Percentiles rank a stretch among this genome's conserved stretches.
Evolutionary conservation across 2,113 vertebrate genomes (phyloP).

Genomic region (Pyxicephalus adspersus): DNA sequence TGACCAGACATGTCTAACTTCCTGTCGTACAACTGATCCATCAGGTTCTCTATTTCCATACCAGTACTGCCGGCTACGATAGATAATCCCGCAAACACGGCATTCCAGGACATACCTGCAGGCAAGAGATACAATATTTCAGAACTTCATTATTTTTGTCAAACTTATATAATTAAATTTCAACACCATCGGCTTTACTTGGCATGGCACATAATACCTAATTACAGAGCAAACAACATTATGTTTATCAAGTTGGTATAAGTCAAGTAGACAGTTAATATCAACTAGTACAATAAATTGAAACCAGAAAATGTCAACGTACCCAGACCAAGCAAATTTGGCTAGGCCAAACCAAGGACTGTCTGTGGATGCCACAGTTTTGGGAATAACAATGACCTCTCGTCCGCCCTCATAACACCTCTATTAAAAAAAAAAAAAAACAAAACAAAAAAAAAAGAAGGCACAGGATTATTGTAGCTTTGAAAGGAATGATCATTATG

Average conservation of each 20-base stretch:
- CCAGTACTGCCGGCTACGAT: slow-evolving; percentile 83
- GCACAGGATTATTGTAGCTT: no score
- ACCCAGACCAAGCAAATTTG: slow-evolving; percentile 84
- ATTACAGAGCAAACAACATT: no score
- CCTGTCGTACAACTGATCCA: slow-evolving; percentile 74
- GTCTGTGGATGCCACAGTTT: slow-evolving; percentile 77
- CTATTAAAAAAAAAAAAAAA: slow-evolving; percentile 61
- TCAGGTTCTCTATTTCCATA: slow-evolving; percentile 81
- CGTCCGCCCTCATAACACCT: slow-evolving; percentile 78
- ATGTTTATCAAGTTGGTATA: no score
- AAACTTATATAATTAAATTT: no score
- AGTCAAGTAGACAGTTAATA: no score
- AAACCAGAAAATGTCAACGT: slow-evolving; percentile 43
- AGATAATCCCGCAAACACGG: slow-evolving; percentile 79
- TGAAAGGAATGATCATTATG: no score
- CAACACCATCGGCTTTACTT: no score
- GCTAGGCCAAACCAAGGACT: slow-evolving; percentile 79
- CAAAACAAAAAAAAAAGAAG: neutral
- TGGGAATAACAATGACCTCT: slow-evolving; percentile 78
- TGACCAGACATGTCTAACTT: slow-evolving; percentile 82
- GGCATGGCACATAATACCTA: no score
- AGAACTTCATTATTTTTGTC: no score
- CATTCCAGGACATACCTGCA: slow-evolving; percentile 83
- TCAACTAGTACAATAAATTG: no score
- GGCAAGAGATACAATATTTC: neutral